These are phyloP conservation scores for Oriolus oriolus DNA, from an alignment of 2,113 vertebrate species.

Conservation along the genomic window DNA sequence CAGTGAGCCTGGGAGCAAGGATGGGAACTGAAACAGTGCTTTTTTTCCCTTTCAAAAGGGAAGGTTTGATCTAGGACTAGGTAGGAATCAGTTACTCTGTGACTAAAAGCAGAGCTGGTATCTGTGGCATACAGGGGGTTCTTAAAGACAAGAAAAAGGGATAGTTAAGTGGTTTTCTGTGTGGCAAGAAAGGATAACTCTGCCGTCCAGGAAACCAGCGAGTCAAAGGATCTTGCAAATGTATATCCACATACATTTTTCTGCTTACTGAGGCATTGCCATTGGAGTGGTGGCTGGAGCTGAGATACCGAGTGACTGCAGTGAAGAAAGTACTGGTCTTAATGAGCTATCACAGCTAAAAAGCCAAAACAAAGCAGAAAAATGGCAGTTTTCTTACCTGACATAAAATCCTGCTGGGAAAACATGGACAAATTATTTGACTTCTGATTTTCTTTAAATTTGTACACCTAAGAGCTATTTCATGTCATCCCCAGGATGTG, in stretches of 20 bases:
- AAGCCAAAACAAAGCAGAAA: not conserved
- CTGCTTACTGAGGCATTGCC: not conserved
- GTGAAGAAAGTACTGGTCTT: not conserved
- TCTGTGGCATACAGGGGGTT: not conserved
- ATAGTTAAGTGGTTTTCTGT: not conserved
- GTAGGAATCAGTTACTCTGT: not conserved
- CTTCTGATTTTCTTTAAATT: not conserved
- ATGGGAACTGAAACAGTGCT: accelerated
- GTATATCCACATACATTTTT: not conserved
- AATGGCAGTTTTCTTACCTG: not conserved
- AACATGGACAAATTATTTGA: not conserved
- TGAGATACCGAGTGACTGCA: not conserved
- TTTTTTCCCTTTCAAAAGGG: not conserved
- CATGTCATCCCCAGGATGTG: not conserved
- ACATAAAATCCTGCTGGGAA: not conserved
- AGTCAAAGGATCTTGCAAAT: not conserved
- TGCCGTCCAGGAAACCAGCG: not conserved
- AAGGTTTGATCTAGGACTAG: not conserved
- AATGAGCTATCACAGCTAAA: not conserved
- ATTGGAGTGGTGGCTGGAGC: not conserved
- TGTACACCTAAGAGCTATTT: not conserved
- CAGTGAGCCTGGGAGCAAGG: not conserved
- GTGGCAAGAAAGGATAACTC: not conserved
- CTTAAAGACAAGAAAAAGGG: not conserved
- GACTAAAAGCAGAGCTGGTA: not conserved